Evolutionary conservation across 2,888 invertebrate genomes (phyloP).

Genomic region (Oasisia sp.): DNA sequence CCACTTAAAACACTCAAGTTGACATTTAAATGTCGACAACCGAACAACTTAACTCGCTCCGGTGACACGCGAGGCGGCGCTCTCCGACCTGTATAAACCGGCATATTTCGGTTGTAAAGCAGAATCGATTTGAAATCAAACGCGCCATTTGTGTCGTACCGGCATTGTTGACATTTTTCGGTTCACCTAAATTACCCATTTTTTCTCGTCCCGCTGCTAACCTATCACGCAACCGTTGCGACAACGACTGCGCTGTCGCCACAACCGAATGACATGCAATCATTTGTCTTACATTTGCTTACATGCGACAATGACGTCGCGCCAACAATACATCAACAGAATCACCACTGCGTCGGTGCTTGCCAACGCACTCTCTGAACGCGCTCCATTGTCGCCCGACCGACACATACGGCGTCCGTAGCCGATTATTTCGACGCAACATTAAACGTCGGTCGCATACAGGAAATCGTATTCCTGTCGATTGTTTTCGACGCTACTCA

Average conservation of each 20-base stretch:
- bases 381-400: background rate
- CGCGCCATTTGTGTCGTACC: background rate
- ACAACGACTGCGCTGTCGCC: background rate
- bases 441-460: background rate
- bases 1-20: background rate
- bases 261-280: background rate
- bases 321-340: background rate
- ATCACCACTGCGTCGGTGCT: background rate
- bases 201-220: background rate
- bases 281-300: slow-evolving; percentile 11
- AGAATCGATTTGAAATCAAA: slow-evolving; percentile 10
- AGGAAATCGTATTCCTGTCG: slow-evolving; percentile 17
- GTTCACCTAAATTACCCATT: background rate
- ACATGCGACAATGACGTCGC: background rate
- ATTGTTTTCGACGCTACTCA: slow-evolving; percentile 17
- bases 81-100: background rate
- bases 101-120: background rate
- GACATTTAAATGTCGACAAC: background rate
- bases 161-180: background rate
- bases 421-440: background rate
- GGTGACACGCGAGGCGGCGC: background rate
- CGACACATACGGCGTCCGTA: background rate
- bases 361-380: background rate
- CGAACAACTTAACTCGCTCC: background rate
- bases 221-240: background rate